These are phyloP conservation scores for Battus philenor DNA, from an alignment of 1,140 invertebrate species.

Conservation along the genomic window DNA sequence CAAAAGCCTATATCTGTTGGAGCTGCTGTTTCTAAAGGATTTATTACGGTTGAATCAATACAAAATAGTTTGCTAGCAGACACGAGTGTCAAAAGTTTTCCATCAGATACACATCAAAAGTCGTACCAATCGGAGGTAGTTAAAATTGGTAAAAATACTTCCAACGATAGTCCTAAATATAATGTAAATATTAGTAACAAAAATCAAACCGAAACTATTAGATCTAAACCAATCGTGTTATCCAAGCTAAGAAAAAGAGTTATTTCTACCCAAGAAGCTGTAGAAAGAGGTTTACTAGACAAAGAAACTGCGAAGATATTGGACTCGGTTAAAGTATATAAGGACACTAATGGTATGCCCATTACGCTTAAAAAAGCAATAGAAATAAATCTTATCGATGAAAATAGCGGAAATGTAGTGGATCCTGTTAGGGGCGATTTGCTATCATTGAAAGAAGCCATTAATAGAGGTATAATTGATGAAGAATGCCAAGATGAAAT, in stretches of 20 bases:
- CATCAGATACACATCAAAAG: background rate
- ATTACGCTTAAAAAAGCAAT: slow-evolving; percentile 87
- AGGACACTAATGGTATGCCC: slow-evolving; percentile 76
- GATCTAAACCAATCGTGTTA: slow-evolving; percentile 82
- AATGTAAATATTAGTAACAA: slow-evolving; percentile 80
- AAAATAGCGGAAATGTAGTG: slow-evolving; percentile 85
- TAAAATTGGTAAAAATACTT: slow-evolving; percentile 60
- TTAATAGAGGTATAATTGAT: slow-evolving; percentile 90
- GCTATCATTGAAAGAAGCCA: slow-evolving; percentile 88
- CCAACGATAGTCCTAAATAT: slow-evolving; percentile 82
- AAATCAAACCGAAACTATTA: slow-evolving; percentile 72
- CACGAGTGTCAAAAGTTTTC: slow-evolving; percentile 20
- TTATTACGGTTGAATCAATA: slow-evolving; percentile 63
- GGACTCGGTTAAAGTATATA: slow-evolving; percentile 75
- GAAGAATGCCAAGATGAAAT: slow-evolving; percentile 84
- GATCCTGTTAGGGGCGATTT: slow-evolving; percentile 88
- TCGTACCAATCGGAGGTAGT: slow-evolving; percentile 46
- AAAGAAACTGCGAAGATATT: slow-evolving; percentile 82
- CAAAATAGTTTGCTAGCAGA: slow-evolving; percentile 57
- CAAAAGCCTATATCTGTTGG: slow-evolving; percentile 51
- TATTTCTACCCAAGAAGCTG: slow-evolving; percentile 82
- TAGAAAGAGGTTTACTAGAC: slow-evolving; percentile 85
- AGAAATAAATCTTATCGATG: slow-evolving; percentile 84
- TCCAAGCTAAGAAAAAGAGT: slow-evolving; percentile 87
- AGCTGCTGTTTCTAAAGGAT: slow-evolving; percentile 64